Conservation (phyloP, 2,888 invertebrate genomes). For the Cryptocephalus primarius region DNA sequence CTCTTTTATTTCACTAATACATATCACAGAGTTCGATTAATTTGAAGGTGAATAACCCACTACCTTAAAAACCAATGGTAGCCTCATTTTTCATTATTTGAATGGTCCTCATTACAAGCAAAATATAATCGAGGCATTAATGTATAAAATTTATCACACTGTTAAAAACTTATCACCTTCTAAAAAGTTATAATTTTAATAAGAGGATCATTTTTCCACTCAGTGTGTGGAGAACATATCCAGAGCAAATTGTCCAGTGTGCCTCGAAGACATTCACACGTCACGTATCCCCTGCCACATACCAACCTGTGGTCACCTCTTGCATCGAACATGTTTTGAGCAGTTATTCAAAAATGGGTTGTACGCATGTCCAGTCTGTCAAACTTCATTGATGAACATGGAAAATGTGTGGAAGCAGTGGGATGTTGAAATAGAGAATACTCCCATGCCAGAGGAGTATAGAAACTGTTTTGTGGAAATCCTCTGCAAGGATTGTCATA, state of each 20-base stretch:
- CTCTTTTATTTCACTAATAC: no score
- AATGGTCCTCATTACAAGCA: no score
- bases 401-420: slow-evolving; percentile 69
- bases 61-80: no score
- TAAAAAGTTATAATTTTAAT: no score
- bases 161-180: no score
- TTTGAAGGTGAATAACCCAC: no score
- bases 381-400: slow-evolving; percentile 83
- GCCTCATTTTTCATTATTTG: no score
- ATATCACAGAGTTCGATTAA: no score
- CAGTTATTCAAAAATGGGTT: slow-evolving; percentile 65
- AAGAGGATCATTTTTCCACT: slow-evolving; percentile 8
- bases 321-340: slow-evolving; percentile 78
- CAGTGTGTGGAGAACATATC: slow-evolving; percentile 87
- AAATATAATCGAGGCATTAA: no score
- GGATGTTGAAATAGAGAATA: slow-evolving; percentile 70
- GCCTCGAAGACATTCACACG: slow-evolving; percentile 83
- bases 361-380: slow-evolving; percentile 83
- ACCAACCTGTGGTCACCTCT: slow-evolving; percentile 78
- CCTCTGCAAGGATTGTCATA: slow-evolving; percentile 85
- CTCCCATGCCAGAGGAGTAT: slow-evolving; percentile 78
- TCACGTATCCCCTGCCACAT: slow-evolving; percentile 82
- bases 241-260: slow-evolving; percentile 79
- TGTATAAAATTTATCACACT: no score
- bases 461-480: slow-evolving; percentile 70